Percentiles rank a stretch among this genome's conserved stretches.
These are phyloP conservation scores for Tinamus guttatus DNA, from an alignment of 2,113 vertebrate species.

Conservation along the genomic window DNA sequence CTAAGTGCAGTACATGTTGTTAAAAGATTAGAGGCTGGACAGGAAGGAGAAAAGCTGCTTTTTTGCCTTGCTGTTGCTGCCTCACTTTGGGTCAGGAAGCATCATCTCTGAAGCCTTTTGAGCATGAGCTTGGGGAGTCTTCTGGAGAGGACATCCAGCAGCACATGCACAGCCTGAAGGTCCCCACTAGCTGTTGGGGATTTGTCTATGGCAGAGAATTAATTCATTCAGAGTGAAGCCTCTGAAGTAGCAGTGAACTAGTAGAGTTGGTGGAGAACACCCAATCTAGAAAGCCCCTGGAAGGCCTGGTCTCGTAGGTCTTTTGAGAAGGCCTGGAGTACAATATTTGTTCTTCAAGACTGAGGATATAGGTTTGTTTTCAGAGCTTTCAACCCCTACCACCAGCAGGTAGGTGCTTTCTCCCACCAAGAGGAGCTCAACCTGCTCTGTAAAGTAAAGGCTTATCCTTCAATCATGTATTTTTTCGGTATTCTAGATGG, in stretches of 20 bases:
- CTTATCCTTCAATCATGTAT: not conserved
- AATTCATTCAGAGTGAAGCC: not conserved
- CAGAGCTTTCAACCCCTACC: not conserved
- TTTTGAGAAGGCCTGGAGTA: not conserved
- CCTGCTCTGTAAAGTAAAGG: not conserved
- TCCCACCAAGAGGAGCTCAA: not conserved
- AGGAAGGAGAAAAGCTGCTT: not conserved
- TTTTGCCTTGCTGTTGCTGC: not conserved
- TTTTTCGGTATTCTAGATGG: not conserved
- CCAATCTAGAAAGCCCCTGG: not conserved
- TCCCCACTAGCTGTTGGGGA: not conserved
- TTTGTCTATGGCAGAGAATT: fast-evolving
- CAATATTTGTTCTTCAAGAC: not conserved
- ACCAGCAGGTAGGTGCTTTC: not conserved
- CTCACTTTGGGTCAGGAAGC: not conserved
- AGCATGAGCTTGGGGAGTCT: not conserved
- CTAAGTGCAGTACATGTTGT: not conserved
- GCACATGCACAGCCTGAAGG: not conserved
- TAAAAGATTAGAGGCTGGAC: not conserved
- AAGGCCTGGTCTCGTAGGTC: not conserved
- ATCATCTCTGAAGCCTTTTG: not conserved
- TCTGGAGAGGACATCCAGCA: not conserved
- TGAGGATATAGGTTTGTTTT: not conserved
- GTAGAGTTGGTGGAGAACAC: not conserved
- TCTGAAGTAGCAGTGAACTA: not conserved